Conservation (phyloP, 2,888 invertebrate species). For the Schrankia costaestrigalis region DNA sequence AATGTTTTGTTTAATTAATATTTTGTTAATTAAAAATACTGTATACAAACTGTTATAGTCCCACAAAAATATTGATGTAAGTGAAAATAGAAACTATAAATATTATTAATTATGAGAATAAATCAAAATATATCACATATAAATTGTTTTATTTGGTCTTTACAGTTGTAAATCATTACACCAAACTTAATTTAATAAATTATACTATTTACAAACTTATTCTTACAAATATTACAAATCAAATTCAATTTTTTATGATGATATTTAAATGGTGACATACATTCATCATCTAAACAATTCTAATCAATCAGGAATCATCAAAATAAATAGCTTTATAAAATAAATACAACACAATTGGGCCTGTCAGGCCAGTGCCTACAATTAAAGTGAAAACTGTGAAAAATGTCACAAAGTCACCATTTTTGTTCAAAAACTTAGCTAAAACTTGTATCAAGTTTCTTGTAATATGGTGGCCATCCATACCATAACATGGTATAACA, state of each 20-base stretch:
- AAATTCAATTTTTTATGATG: neutral
- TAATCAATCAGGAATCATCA: slow-evolving; percentile 29
- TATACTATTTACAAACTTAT: no score
- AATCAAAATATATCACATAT: no score
- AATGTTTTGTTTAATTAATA: no score
- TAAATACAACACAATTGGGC: slow-evolving; percentile 80
- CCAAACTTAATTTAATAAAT: no score
- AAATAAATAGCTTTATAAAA: slow-evolving; percentile 64
- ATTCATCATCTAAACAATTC: neutral
- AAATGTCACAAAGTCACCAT: slow-evolving; percentile 77
- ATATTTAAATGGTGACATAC: neutral
- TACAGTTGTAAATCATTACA: no score
- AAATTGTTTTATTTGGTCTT: no score
- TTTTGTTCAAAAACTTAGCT: slow-evolving; percentile 80
- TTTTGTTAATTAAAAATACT: no score
- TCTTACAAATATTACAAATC: no score
- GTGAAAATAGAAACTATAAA: no score
- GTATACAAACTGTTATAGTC: no score
- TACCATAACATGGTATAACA: slow-evolving; percentile 94
- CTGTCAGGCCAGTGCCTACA: slow-evolving; percentile 86
- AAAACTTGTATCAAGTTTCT: slow-evolving; percentile 84
- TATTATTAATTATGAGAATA: no score
- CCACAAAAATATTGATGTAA: no score
- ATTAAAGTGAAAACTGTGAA: slow-evolving; percentile 84
- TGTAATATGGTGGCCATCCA: slow-evolving; percentile 96